A percentile compares a stretch with the other conserved stretches of the same genome.
Evolutionary conservation across 2,113 vertebrate species (phyloP).

Genomic region (Odocoileus hemionus): DNA sequence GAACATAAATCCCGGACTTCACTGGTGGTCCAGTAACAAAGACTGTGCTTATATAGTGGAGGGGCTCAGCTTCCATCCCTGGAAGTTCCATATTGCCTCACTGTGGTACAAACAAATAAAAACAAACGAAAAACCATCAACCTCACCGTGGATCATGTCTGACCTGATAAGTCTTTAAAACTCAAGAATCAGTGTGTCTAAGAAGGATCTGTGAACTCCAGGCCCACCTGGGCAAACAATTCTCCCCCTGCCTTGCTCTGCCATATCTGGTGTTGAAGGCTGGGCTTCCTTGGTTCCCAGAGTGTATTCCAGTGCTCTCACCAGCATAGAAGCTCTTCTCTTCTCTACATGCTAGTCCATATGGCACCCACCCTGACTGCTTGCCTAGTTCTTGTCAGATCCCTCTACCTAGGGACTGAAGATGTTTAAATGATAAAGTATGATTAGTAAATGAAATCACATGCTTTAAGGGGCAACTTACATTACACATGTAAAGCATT

Average conservation of each 20-base stretch:
- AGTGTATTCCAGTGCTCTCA: background rate
- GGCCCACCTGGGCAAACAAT: background rate
- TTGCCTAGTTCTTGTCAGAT: slow-evolving; percentile 19
- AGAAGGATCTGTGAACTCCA: background rate
- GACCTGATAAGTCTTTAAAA: background rate
- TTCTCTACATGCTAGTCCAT: background rate
- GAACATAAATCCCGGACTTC: background rate
- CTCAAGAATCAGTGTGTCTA: background rate
- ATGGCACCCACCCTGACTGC: background rate
- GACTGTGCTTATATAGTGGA: background rate
- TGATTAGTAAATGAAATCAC: background rate
- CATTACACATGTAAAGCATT: background rate
- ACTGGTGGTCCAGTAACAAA: too few species aligned
- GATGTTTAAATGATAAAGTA: slow-evolving; percentile 32
- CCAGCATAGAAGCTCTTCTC: background rate
- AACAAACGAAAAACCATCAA: background rate
- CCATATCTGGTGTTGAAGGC: background rate
- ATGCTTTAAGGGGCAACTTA: background rate
- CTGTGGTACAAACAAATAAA: background rate
- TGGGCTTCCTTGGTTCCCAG: background rate
- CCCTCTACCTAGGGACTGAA: background rate
- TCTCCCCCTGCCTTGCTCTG: background rate
- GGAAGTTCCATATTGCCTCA: background rate
- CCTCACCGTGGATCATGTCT: background rate
- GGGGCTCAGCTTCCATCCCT: background rate